Percentiles rank a stretch among this genome's conserved stretches.
Evolutionary conservation across 2,888 invertebrate genomes (phyloP).

Genomic region (Charanyca ferruginea): DNA sequence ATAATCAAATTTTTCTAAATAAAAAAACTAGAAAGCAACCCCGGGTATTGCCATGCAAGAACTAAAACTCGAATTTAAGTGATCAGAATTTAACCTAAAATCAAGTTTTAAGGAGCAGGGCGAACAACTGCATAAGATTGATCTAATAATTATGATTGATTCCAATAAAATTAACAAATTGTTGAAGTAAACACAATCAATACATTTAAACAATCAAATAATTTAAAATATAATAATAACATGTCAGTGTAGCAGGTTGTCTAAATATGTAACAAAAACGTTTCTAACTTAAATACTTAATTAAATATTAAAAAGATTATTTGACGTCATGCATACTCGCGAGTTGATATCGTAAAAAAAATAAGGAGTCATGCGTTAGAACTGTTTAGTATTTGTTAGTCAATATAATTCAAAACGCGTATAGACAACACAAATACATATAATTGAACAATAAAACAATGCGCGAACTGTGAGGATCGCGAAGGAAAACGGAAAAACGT

Average conservation of each 20-base stretch:
- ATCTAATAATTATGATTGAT: slow-evolving; percentile 73
- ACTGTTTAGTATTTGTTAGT: slow-evolving; percentile 89
- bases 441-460: slow-evolving; percentile 63
- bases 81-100: slow-evolving; percentile 80
- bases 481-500: slow-evolving; percentile 86
- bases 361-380: slow-evolving; percentile 88
- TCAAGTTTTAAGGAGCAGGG: slow-evolving; percentile 88
- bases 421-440: slow-evolving; percentile 68
- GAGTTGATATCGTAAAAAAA: slow-evolving; percentile 86
- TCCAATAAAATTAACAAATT: slow-evolving; percentile 72
- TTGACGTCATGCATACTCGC: slow-evolving; percentile 88
- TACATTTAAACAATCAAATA: slow-evolving; percentile 72
- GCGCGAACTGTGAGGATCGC: slow-evolving; percentile 77
- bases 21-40: slow-evolving; percentile 89
- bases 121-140: slow-evolving; percentile 78
- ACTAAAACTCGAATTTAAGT: slow-evolving; percentile 88
- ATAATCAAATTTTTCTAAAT: slow-evolving; percentile 88
- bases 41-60: slow-evolving; percentile 89
- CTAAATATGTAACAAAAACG: slow-evolving; percentile 72
- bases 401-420: slow-evolving; percentile 85
- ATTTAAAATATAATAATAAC: slow-evolving; percentile 76
- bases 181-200: slow-evolving; percentile 87
- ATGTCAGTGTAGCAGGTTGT: slow-evolving; percentile 82
- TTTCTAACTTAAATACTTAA: slow-evolving; percentile 69
- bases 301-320: slow-evolving; percentile 67